Conservation (phyloP, 1,140 invertebrate species). For the Helicoverpa zea region DNA sequence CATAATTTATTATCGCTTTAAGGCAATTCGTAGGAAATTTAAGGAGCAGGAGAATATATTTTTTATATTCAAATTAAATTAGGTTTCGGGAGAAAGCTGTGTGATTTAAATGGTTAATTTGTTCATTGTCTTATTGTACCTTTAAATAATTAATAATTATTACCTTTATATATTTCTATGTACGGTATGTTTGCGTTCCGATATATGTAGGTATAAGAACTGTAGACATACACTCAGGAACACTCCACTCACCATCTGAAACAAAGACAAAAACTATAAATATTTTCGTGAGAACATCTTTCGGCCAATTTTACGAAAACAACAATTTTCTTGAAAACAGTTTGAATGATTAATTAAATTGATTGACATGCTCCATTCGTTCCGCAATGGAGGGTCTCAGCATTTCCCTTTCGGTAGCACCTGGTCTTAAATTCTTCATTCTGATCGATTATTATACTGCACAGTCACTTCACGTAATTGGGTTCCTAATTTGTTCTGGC, state of each 20-base stretch:
- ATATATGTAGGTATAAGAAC: too few species aligned
- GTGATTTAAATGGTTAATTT: too few species aligned
- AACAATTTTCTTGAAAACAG: constrained; percentile 65
- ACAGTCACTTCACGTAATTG: constrained; percentile 81
- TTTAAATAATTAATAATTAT: background rate
- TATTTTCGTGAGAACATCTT: constrained; percentile 54
- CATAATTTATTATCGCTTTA: constrained; percentile 13
- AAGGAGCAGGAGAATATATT: background rate
- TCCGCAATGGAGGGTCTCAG: constrained; percentile 73
- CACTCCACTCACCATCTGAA: too few species aligned
- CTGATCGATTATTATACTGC: constrained; percentile 77
- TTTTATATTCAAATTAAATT: too few species aligned
- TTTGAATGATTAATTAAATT: constrained; percentile 82
- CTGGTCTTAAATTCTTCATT: constrained; percentile 67
- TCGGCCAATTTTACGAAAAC: constrained; percentile 50
- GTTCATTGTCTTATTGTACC: background rate
- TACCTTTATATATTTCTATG: too few species aligned
- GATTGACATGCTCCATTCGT: constrained; percentile 78
- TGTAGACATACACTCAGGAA: too few species aligned
- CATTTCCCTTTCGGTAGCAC: constrained; percentile 68
- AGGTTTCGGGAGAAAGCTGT: too few species aligned
- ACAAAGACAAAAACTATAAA: background rate
- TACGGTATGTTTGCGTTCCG: too few species aligned
- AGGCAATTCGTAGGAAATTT: background rate
- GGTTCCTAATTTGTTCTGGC: constrained; percentile 74